Percentiles rank a stretch among this genome's conserved stretches.
phyloP scores from a whole-genome alignment of 2,113 vertebrate genomes.

The Cephalopholis sonnerati region DNA sequence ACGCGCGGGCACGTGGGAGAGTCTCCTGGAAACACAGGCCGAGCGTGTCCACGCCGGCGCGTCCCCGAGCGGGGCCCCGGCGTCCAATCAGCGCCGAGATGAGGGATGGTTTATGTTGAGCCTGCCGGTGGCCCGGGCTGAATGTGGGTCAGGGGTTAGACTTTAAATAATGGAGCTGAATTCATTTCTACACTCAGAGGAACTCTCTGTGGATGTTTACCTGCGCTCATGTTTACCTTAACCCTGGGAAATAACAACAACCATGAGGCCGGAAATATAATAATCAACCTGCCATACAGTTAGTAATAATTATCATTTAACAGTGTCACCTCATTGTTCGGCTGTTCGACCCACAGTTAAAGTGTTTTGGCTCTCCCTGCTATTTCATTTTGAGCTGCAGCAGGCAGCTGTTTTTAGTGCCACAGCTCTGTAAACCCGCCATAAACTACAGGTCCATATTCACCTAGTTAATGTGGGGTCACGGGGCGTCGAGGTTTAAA shows the following conservation, averaged over 20 bases:
- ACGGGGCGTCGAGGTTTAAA: no score
- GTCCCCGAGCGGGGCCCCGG: conserved; percentile 32
- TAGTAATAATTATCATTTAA: no score
- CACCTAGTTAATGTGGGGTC: no score
- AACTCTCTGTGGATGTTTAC: not conserved
- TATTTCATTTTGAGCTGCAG: no score
- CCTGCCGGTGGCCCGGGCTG: conserved; percentile 52
- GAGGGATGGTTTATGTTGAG: conserved; percentile 57
- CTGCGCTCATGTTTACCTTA: conserved; percentile 9
- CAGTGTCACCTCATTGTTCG: no score
- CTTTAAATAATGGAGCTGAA: conserved; percentile 52
- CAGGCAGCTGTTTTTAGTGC: no score
- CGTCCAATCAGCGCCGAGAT: conserved; percentile 72
- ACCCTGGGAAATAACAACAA: not conserved
- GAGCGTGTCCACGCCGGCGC: conserved; percentile 51
- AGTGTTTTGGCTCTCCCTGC: no score
- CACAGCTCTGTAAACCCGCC: no score
- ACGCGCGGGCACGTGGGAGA: conserved; percentile 48
- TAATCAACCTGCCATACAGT: no score
- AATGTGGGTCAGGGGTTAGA: conserved; percentile 80
- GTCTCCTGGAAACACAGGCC: conserved; percentile 78
- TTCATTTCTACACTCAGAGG: not conserved
- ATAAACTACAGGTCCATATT: no score
- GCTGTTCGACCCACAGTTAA: no score
- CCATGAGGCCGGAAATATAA: no score